Evolutionary conservation across 2,888 invertebrate species (phyloP).

Genomic region (Heteromurus nitidus): DNA sequence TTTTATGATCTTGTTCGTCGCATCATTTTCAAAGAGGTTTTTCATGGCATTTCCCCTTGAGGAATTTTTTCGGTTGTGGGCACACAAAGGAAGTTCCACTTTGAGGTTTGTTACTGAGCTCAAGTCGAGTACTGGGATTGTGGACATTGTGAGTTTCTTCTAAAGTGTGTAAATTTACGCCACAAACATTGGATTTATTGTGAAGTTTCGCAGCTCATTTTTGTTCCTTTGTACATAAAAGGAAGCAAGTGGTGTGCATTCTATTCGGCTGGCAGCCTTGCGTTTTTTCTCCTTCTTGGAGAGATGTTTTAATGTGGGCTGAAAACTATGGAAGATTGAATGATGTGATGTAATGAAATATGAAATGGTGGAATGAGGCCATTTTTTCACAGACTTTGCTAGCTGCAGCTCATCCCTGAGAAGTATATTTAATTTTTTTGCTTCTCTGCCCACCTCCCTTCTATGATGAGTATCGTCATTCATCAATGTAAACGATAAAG

Average conservation of each 20-base stretch:
- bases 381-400: constrained; percentile 13
- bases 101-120: too few relatives aligned
- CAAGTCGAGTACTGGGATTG: too few relatives aligned
- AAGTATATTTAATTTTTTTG: too few relatives aligned
- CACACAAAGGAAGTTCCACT: too few relatives aligned
- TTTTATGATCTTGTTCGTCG: too few relatives aligned
- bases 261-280: constrained; percentile 21
- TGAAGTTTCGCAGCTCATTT: not conserved
- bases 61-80: too few relatives aligned
- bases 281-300: constrained; percentile 10
- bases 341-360: constrained; percentile 37
- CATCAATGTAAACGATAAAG: too few relatives aligned
- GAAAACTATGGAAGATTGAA: constrained; percentile 15
- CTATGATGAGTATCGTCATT: too few relatives aligned
- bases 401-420: not conserved
- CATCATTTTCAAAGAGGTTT: too few relatives aligned
- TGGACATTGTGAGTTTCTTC: not conserved
- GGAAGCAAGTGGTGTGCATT: constrained; percentile 11
- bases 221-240: constrained; percentile 33
- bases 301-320: constrained; percentile 12
- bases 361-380: constrained; percentile 38
- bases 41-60: too few relatives aligned
- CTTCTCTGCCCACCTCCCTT: too few relatives aligned
- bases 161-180: constrained; percentile 4
- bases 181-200: constrained; percentile 5